phyloP scores from a whole-genome alignment of 2,888 invertebrate genomes.

The Pteria penguin region DNA sequence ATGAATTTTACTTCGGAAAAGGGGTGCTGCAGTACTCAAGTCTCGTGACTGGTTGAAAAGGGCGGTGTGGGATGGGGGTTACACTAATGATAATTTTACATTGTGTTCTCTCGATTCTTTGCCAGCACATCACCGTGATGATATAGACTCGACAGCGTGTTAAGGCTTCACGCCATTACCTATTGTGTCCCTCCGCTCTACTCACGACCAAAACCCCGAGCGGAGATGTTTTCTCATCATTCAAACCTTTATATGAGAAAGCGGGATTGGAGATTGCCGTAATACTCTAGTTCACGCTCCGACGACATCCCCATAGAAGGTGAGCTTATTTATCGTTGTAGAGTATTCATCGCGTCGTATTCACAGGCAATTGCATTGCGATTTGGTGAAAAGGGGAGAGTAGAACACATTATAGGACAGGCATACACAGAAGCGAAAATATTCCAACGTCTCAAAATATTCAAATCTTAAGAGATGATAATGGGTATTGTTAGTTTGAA shows the following conservation, averaged over 20 bases:
- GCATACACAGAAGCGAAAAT: not conserved
- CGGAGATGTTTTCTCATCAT: constrained; percentile 7
- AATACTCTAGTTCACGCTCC: constrained; percentile 8
- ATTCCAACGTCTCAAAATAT: no score
- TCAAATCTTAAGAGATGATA: no score
- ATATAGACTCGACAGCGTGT: not conserved
- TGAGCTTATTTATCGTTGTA: not conserved
- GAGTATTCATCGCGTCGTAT: not conserved
- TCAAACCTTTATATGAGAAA: constrained; percentile 8
- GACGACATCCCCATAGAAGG: not conserved
- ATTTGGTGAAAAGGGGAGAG: not conserved
- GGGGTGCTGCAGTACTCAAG: no score
- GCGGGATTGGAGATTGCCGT: not conserved
- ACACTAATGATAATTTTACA: no score
- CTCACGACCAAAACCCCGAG: not conserved
- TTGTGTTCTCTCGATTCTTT: no score
- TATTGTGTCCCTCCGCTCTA: not conserved
- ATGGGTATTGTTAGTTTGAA: no score
- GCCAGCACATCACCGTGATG: no score
- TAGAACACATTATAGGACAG: not conserved
- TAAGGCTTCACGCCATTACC: not conserved
- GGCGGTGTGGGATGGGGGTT: no score
- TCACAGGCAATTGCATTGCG: not conserved
- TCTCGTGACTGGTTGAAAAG: no score
- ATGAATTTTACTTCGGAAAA: no score